Conservation (phyloP, 2,888 invertebrate species). For the Octonoba sinensis region DNA sequence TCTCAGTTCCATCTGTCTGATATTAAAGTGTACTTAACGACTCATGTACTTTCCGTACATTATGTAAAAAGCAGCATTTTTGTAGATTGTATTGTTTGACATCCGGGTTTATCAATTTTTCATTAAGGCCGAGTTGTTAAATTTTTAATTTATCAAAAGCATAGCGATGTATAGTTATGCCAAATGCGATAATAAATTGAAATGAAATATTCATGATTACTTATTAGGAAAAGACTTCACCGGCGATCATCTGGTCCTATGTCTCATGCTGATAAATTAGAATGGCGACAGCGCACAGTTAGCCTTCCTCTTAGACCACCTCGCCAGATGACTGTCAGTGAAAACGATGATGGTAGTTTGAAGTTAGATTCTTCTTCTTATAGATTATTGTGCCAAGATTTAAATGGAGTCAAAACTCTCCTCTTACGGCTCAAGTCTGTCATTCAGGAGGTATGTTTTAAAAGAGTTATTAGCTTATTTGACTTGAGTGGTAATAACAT, state of each 20-base stretch:
- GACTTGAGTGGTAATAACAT: not conserved
- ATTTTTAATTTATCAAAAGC: too few species aligned
- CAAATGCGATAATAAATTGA: too few species aligned
- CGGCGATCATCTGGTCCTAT: conserved; percentile 90
- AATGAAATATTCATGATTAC: too few species aligned
- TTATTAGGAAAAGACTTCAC: conserved; percentile 29
- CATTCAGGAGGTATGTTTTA: conserved; percentile 65
- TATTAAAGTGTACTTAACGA: too few species aligned
- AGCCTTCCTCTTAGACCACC: conserved; percentile 64
- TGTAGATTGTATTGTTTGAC: too few species aligned
- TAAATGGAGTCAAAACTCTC: conserved; percentile 66
- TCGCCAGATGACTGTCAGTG: conserved; percentile 64
- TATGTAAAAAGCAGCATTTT: too few species aligned
- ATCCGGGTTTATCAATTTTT: too few species aligned
- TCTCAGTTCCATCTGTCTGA: too few species aligned
- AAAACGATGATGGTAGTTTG: conserved; percentile 64
- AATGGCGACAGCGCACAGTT: conserved; percentile 58
- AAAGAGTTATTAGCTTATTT: not conserved
- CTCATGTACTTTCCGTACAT: too few species aligned
- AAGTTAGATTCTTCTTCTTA: conserved; percentile 65
- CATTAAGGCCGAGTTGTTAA: too few species aligned
- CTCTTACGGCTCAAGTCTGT: conserved; percentile 64
- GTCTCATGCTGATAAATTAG: conserved; percentile 77
- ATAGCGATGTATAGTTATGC: too few species aligned
- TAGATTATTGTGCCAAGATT: conserved; percentile 65